A percentile compares a stretch with the other conserved stretches of the same genome.
Evolutionary conservation across 2,797 vertebrate species (phyloP).

Genomic region (Meda fulgida): DNA sequence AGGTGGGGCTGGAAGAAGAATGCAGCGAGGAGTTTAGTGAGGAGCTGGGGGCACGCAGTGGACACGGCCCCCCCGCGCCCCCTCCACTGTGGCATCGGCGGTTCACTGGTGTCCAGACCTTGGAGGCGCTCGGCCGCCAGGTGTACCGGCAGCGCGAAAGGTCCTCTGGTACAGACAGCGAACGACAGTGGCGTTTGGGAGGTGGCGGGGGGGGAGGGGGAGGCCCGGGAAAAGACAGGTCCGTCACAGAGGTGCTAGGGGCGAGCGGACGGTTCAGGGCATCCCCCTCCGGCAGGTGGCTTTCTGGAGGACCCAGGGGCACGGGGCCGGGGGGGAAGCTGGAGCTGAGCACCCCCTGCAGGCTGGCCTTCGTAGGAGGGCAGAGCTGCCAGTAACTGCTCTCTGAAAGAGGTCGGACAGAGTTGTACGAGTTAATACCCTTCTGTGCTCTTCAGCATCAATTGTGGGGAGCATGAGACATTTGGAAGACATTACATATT

Average conservation of each 20-base stretch:
- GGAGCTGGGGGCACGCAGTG: conserved; percentile 84
- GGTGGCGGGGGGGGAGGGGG: conserved; percentile 82
- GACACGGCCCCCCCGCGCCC: conserved; percentile 78
- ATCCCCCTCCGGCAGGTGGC: conserved; percentile 76
- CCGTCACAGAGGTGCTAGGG: conserved; percentile 81
- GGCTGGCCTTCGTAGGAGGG: conserved; percentile 82
- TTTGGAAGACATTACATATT: not conserved
- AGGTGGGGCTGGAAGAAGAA: conserved; percentile 87
- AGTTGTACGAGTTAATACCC: not conserved
- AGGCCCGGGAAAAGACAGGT: conserved; percentile 83
- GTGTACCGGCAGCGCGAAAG: conserved; percentile 90
- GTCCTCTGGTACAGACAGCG: conserved; percentile 90
- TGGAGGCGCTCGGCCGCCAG: conserved; percentile 89
- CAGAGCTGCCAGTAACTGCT: conserved; percentile 87
- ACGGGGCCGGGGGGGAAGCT: conserved; percentile 81
- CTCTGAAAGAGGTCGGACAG: conserved; percentile 75
- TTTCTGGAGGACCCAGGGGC: conserved; percentile 75
- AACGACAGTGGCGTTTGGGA: conserved; percentile 90
- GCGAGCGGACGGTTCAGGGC: conserved; percentile 71
- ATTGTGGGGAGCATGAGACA: not conserved
- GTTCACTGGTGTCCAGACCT: conserved; percentile 92
- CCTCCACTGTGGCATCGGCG: conserved; percentile 78
- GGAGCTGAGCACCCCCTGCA: conserved; percentile 85
- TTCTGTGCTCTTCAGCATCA: not conserved
- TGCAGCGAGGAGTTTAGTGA: conserved; percentile 87